Base-by-base conservation (phyloP, 2,113 vertebrate species). In the Urocitellus parryii region DNA sequence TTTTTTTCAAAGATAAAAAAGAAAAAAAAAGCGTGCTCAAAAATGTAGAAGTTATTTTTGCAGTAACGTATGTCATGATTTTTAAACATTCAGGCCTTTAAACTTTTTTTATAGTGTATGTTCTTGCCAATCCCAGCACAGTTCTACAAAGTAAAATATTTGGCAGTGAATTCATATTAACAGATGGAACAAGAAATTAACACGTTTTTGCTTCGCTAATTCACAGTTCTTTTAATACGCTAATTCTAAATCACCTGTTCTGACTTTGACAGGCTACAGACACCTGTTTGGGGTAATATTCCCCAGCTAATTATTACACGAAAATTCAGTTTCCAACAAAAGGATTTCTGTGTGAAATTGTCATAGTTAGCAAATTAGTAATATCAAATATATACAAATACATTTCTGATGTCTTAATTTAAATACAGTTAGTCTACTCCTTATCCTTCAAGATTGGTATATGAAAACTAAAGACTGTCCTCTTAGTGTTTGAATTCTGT, bases 151-250 rank as follows among this genome's bases (percentile, higher is more conserved):
- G 98, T 99, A 99, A 98, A 99, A 99, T 99, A 99, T 99, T 99
- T 99, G 99, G 99, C 99, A 99, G 99, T 99, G 99, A 99, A 99
- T 99, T 99, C 99, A 99, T 99, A 99, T 99, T 99, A 99, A 99
- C 99, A 99, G 99, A 99, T 99, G 99, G 99, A 99, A 99, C 99
- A 99, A 99, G 99, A 99, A 99, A 99, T 99, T 99, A 99, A 99
- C 99, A 99, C 99, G 98, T 99, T 99, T 99, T 99, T 99, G 99
- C 98, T 99, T 99, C 99, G 99, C 99, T 99, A 99, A 99, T 99
- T 99, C 99, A 99, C 99, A 99, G 99, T 99, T 99, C 99, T 99
- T 99, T 99, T 99, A 99, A 99, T 99, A 99, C 99, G 99, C 98
- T 98, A 99, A 99, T 99, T 99, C 98, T 98, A 99, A 99, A 99